Base-by-base conservation (phyloP, 2,797 vertebrate species). In the Lithobates sylvaticus region DNA sequence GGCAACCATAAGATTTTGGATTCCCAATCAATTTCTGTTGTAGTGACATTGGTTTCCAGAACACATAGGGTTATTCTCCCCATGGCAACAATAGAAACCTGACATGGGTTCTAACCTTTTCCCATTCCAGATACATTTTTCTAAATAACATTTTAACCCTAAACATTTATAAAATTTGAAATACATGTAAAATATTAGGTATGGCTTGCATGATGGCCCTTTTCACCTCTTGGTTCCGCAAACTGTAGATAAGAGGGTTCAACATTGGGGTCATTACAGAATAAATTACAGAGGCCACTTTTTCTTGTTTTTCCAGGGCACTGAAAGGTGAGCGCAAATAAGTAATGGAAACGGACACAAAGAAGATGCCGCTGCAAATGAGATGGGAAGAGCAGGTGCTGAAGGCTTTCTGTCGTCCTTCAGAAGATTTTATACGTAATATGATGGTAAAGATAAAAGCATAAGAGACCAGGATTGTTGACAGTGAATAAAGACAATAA, bases 181-280 rank as follows among this genome's bases (percentile, higher is more conserved):
- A 26, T 26, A 67, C 7, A 27, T 67, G 64, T 12, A 3, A 26
- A 10, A 67, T 27, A 27, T 67, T 26, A 27, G 27, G 26, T 13
- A 27, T 2, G 13, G 26, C 9, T 27, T 67, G 64, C 9, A 67
- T n/a, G 26, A 67, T 10, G 12, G 26, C 64, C 26, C 3, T 67
- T 27, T 67, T 67, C 7, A 67, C 64, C 15, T 67, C 64, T 27
- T 67, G 32, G 64, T 64, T 78, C 36, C 32, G 26, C 27, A 50
- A 8, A n/a, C 42, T 74, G 39, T 50, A 47, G n/a, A 74, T 74
- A 18, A 74, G 42, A 5, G 72, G 72, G 42, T 74, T 74, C 42
- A 74, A 10, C 72, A 74, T 74, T 18, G 72, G 72, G 10, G 42
- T 74, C 39, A 74, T 21, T 7, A 47, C 39, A 27, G 39, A 27